phyloP scores from a whole-genome alignment of 1,140 invertebrate species.

The Meteorus sp. region DNA sequence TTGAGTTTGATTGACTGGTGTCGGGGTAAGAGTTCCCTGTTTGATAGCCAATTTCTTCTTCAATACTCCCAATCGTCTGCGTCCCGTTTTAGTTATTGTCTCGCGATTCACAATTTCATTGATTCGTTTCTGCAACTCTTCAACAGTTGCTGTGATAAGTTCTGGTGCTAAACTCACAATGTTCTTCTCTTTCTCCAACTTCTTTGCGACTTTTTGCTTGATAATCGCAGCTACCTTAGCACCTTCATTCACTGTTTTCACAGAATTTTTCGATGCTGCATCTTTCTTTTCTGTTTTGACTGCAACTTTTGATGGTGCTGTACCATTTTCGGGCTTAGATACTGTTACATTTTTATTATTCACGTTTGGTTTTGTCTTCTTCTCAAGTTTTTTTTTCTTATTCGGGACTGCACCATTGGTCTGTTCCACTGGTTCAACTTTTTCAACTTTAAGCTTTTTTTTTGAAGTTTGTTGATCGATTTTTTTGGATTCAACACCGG shows the following conservation, averaged over 20 bases:
- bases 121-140: conserved; percentile 37
- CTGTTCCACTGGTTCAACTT: not conserved
- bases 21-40: conserved; percentile 13
- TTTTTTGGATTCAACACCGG: not conserved
- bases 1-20: not conserved
- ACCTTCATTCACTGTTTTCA: too few relatives aligned
- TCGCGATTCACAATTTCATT: conserved; percentile 29
- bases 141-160: conserved; percentile 24
- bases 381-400: not conserved
- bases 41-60: conserved; percentile 31
- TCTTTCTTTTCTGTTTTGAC: too few relatives aligned
- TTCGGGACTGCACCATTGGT: too few relatives aligned
- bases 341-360: too few relatives aligned
- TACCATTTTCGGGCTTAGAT: too few relatives aligned
- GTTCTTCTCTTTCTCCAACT: not conserved
- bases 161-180: conserved; percentile 17
- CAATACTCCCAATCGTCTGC: conserved; percentile 31
- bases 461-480: not conserved
- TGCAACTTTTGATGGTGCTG: too few relatives aligned
- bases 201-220: conserved; percentile 16
- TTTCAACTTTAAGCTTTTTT: not conserved
- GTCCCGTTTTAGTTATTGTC: conserved; percentile 36
- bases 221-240: not conserved
- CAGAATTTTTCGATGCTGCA: too few relatives aligned
- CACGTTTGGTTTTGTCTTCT: not conserved